These are phyloP conservation scores for Leptocoma aspasia DNA, from an alignment of 2,113 vertebrate genomes.

Conservation along the genomic window DNA sequence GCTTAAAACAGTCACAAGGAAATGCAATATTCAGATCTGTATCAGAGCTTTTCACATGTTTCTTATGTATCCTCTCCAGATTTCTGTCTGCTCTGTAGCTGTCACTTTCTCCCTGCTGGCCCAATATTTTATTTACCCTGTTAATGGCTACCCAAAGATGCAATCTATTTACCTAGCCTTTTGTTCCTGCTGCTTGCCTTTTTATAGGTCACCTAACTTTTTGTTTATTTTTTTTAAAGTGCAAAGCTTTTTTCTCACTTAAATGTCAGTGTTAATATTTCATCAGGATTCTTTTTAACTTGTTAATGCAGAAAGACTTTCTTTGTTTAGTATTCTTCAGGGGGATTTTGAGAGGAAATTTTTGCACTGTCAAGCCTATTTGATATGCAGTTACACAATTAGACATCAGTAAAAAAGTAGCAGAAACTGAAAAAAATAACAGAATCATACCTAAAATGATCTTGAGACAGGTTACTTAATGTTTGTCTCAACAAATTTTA, in stretches of 20 bases:
- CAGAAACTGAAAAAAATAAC: background rate
- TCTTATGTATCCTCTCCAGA: background rate
- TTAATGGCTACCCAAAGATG: background rate
- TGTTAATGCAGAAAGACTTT: background rate
- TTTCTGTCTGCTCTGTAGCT: background rate
- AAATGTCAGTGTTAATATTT: background rate
- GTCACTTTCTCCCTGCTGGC: background rate
- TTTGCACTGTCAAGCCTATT: background rate
- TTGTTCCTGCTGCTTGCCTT: background rate
- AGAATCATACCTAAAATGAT: background rate
- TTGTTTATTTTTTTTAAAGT: background rate
- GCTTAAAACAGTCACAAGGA: background rate
- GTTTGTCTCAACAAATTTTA: background rate
- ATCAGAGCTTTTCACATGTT: background rate
- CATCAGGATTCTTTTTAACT: background rate
- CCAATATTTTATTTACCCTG: background rate
- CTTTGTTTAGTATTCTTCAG: background rate
- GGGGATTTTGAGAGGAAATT: background rate
- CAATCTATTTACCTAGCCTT: background rate
- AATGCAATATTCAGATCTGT: background rate
- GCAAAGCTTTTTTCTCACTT: background rate
- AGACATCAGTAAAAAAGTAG: background rate
- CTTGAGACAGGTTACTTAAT: background rate
- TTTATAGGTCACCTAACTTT: background rate
- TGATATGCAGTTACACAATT: background rate